A percentile compares a stretch with the other conserved stretches of the same genome.
Conservation (phyloP, 2,113 vertebrate genomes). For the Takifugu bimaculatus region DNA sequence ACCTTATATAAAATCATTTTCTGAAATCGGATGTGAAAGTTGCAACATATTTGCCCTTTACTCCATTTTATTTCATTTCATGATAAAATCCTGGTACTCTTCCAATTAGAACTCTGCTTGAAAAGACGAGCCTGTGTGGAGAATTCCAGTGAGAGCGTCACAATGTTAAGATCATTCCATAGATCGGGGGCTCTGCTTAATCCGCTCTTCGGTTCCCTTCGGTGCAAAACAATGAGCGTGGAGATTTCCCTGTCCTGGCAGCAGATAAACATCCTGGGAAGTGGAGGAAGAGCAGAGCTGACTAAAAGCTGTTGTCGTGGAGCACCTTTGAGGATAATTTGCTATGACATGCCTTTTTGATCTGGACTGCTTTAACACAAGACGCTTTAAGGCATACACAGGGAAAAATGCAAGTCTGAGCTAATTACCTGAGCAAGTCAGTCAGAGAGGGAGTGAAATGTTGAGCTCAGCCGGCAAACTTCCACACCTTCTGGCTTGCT, state of each 20-base stretch:
- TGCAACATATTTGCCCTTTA: too few species aligned
- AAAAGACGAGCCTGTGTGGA: constrained; percentile 11
- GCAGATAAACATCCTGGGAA: constrained; percentile 62
- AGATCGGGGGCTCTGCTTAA: constrained; percentile 59
- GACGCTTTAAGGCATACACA: constrained; percentile 52
- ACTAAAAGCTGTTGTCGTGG: constrained; percentile 44
- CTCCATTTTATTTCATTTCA: background rate
- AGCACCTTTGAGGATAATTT: constrained; percentile 59
- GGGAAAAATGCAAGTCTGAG: constrained; percentile 57
- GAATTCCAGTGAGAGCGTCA: constrained; percentile 40
- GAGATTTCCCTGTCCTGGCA: constrained; percentile 55
- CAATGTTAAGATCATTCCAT: constrained; percentile 46
- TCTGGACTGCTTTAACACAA: constrained; percentile 62
- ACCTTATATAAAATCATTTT: too few species aligned
- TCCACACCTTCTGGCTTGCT: constrained; percentile 50
- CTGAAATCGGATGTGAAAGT: too few species aligned
- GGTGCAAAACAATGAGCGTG: constrained; percentile 41
- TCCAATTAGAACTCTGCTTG: constrained; percentile 9
- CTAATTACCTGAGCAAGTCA: constrained; percentile 59
- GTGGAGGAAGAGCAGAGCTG: constrained; percentile 42
- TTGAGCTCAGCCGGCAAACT: constrained; percentile 44
- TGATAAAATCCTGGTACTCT: background rate
- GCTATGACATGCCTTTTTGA: constrained; percentile 57
- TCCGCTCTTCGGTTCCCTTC: constrained; percentile 36
- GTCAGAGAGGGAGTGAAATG: constrained; percentile 11